phyloP scores from a whole-genome alignment of 2,888 invertebrate species.

The Shargacucullia verbasci region DNA sequence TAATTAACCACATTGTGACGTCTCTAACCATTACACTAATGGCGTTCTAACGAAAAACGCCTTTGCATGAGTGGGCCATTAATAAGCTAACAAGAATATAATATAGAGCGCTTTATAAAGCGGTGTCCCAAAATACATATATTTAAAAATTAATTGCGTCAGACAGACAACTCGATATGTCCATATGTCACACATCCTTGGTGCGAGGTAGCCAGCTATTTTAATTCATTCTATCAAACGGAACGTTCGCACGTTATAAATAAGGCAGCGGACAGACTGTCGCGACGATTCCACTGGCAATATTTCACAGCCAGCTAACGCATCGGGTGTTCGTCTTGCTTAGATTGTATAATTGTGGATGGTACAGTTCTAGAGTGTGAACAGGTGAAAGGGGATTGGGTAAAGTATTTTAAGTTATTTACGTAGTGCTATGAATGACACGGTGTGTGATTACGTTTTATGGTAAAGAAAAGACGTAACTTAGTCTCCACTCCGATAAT shows the following conservation, averaged over 20 bases:
- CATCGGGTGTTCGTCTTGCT: conserved; percentile 66
- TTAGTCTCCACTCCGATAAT: too few relatives aligned
- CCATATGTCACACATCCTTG: conserved; percentile 65
- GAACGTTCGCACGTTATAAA: conserved; percentile 82
- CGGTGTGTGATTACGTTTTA: too few relatives aligned
- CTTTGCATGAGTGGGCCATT: conserved; percentile 45
- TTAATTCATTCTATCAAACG: conserved; percentile 78
- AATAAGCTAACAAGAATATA: conserved; percentile 51
- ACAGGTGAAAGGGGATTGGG: too few relatives aligned
- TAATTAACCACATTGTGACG: conserved; percentile 34
- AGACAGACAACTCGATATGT: conserved; percentile 74
- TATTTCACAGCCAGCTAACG: conserved; percentile 83
- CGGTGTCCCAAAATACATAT: conserved; percentile 50
- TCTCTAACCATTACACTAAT: conserved; percentile 39
- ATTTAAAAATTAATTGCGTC: conserved; percentile 65
- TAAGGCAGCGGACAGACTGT: conserved; percentile 79
- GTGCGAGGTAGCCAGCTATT: conserved; percentile 60
- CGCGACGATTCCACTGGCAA: conserved; percentile 82
- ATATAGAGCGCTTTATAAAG: conserved; percentile 49
- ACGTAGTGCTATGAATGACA: too few relatives aligned
- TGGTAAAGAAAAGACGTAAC: too few relatives aligned
- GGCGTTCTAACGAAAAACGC: conserved; percentile 40
- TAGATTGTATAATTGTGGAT: conserved; percentile 51
- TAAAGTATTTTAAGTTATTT: too few relatives aligned
- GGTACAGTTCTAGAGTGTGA: conserved; percentile 1